Evolutionary conservation across 2,888 invertebrate genomes (phyloP).

Genomic region (Helicoverpa assulta): DNA sequence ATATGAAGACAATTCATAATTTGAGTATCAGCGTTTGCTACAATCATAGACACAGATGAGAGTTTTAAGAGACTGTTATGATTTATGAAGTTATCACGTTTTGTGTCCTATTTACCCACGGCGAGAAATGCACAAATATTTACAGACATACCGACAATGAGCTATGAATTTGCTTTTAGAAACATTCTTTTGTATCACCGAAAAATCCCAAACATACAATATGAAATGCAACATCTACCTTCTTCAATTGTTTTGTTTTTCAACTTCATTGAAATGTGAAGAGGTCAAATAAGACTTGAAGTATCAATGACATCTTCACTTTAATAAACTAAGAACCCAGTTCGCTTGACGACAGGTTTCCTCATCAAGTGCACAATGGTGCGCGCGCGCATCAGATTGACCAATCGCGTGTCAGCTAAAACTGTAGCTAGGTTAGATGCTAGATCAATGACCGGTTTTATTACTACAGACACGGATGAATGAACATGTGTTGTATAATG

Average conservation of each 20-base stretch:
- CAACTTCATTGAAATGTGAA: too few species aligned
- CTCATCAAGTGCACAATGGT: slow-evolving; percentile 66
- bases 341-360: slow-evolving; percentile 67
- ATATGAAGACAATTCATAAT: neutral
- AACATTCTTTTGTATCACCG: neutral
- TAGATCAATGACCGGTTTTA: slow-evolving; percentile 72
- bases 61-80: too few species aligned
- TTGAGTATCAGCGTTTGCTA: too few species aligned
- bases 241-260: too few species aligned
- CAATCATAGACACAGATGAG: too few species aligned
- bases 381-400: slow-evolving; percentile 43
- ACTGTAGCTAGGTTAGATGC: slow-evolving; percentile 62
- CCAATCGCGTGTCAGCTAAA: slow-evolving; percentile 46
- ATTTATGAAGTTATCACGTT: neutral
- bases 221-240: too few species aligned
- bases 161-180: neutral
- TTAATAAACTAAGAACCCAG: slow-evolving; percentile 1
- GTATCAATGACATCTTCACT: neutral
- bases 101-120: neutral
- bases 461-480: slow-evolving; percentile 65
- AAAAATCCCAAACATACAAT: neutral
- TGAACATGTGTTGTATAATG: slow-evolving; percentile 55
- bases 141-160: neutral
- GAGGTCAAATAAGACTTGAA: too few species aligned
- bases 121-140: neutral